Percentiles rank a stretch among this genome's conserved stretches.
Evolutionary conservation across 1,140 invertebrate genomes (phyloP).

Genomic region (Spodoptera litura): DNA sequence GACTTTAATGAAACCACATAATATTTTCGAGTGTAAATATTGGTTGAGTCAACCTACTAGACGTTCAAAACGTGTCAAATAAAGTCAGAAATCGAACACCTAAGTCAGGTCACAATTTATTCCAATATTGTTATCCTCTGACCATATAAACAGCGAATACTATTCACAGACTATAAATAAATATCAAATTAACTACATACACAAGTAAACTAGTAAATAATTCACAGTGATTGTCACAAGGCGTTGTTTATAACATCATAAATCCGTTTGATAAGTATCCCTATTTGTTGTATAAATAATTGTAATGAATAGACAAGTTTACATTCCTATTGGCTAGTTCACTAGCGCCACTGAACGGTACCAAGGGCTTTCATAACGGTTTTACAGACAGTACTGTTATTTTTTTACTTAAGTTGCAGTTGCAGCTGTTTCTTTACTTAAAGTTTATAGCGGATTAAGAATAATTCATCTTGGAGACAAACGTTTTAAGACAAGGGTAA

Average conservation of each 20-base stretch:
- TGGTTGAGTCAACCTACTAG: too few relatives aligned
- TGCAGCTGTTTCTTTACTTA: not conserved
- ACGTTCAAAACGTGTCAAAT: too few relatives aligned
- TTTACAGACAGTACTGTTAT: not conserved
- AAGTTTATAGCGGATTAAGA: too few relatives aligned
- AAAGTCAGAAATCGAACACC: too few relatives aligned
- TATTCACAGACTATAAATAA: not conserved
- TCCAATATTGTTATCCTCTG: too few relatives aligned
- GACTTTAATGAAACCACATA: too few relatives aligned
- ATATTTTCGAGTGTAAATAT: too few relatives aligned
- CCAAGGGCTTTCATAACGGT: conserved; percentile 1
- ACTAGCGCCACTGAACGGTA: conserved; percentile 27
- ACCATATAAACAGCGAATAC: too few relatives aligned
- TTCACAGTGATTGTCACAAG: conserved; percentile 33
- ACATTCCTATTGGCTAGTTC: conserved; percentile 40
- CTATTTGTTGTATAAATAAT: conserved; percentile 41
- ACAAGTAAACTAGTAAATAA: conserved; percentile 11
- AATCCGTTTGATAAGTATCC: conserved; percentile 40
- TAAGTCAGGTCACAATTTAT: too few relatives aligned
- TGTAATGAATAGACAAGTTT: conserved; percentile 39
- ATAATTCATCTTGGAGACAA: too few relatives aligned
- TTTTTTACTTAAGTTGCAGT: not conserved
- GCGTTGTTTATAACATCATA: conserved; percentile 38
- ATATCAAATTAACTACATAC: not conserved
- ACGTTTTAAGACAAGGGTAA: too few relatives aligned